Base-by-base conservation (phyloP, 2,888 invertebrate genomes). In the Tiliacea citrago region DNA sequence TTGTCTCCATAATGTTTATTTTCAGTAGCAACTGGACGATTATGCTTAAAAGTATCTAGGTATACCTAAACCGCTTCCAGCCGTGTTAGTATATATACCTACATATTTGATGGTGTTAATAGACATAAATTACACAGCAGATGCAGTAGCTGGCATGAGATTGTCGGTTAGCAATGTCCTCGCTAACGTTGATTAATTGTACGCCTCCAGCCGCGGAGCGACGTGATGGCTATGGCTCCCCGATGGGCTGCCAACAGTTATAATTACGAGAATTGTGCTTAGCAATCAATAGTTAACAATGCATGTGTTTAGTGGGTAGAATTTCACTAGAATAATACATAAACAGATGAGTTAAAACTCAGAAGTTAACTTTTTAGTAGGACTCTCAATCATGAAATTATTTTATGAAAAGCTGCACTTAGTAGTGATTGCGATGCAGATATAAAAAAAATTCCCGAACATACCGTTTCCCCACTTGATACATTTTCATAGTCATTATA, bases 101-200 rank as follows among this genome's bases (percentile, higher is more conserved):
- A 35, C 5, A 35, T 35, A 3, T 3, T 35, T 2, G 35, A 7
- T 49, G 18, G 21, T 60, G 13, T 68, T 45, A 58, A 67, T 70
- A 55, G 29, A 45, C 45, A 47, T 53, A 66, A 66, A 72, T 65
- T 58, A 42, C 39, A 71, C 35, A 51, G 8, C n/a, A 8, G 12
- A 49, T 29, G 39, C 45, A 60, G 42, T 45, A 47, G 24, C 47
- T 63, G 24, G 24, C 35, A 70, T 58, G 39, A 53, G 66, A 75
- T 69, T 83, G 71, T 72, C 67, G 39, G 73, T 60, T 60, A 53
- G 18, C 60, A 51, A 13, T 53, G 60, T 57, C 73, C 62, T 67
- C 42, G 47, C 45, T 53, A 63, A 70, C 68, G 63, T 77, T 78
- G 85, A 86, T 85, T 75, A 84, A 85, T 86, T 70, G 51, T 42